Base-by-base conservation (phyloP, 2,113 vertebrate species). In the Lepidothrix coronata region DNA sequence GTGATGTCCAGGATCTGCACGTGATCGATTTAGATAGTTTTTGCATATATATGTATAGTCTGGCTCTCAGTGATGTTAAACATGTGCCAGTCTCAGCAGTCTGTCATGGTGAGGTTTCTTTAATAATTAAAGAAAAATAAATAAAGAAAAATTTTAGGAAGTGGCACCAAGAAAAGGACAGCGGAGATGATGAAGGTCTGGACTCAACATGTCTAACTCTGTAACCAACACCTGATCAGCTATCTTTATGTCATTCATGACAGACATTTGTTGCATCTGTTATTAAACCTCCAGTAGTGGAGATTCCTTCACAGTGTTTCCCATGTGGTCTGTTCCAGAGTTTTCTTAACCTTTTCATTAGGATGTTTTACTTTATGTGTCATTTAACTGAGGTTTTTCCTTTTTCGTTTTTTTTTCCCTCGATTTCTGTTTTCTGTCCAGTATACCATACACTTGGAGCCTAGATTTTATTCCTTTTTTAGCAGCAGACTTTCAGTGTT, bases 11-110 rank as follows among this genome's bases (percentile, higher is more conserved):
- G 66, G 35, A 86, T 74, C 44, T 84, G 63, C 39, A 8, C 55
- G 35, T 84, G 65, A 93, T 90, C 88, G 54, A 86, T 74, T 79
- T 73, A 57, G 58, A 35, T 54, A 33, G 14, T 51, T 93, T 95
- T 91, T 48, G 43, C 30, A n/a, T 77, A 27, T 83, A 13, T 59
- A 30, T 67, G 7, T 49, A 25, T 80, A 48, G 85, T 83, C 58
- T 88, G 52, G 21, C 33, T 85, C 39, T 81, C 59, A 46, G 66
- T 89, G 63, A 33, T 37, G 28, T 81, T 91, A 67, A 79, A 85
- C 5, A 5, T 19, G 13, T 66, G 39, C 46, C 28, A n/a, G 7
- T 85, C 49, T 80, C n/a, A 44, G 54, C n/a, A 78, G n/a, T 67
- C 62, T 85, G 57, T 77, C 48, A 12, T 22, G 18, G 35, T 62